phyloP scores from a whole-genome alignment of 2,888 invertebrate genomes.

The Andrena chrysosceles region DNA sequence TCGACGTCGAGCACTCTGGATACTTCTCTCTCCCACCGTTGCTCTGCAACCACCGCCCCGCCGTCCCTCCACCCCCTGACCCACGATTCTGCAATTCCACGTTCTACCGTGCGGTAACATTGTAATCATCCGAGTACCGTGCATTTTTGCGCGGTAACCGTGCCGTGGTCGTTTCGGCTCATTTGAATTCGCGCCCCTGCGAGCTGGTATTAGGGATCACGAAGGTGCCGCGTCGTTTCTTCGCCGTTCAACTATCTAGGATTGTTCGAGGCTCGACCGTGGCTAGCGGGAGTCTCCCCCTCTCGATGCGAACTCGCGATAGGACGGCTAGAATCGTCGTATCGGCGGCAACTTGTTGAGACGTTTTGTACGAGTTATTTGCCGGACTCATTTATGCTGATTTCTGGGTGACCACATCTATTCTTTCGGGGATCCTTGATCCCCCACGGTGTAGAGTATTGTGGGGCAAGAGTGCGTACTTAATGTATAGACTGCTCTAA shows the following conservation, averaged over 20 bases:
- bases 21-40: conserved; percentile 20
- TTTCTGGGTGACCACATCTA: neutral
- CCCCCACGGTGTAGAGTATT: too few species aligned
- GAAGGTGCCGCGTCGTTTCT: conserved; percentile 56
- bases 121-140: conserved; percentile 70
- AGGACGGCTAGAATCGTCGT: neutral
- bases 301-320: conserved; percentile 5
- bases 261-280: conserved; percentile 8
- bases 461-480: too few species aligned
- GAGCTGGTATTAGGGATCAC: conserved; percentile 67
- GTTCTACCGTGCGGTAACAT: conserved; percentile 72
- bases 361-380: neutral
- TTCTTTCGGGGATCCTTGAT: too few species aligned
- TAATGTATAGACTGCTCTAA: too few species aligned
- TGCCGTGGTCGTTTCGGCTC: conserved; percentile 64
- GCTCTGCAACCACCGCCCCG: conserved; percentile 43
- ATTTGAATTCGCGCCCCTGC: conserved; percentile 72
- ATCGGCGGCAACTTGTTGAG: neutral
- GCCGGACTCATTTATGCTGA: neutral
- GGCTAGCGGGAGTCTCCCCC: neutral
- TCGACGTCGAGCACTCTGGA: neutral
- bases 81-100: conserved; percentile 67
- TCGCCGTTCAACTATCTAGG: conserved; percentile 13
- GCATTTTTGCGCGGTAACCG: conserved; percentile 65
- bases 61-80: conserved; percentile 31